Evolutionary conservation across 2,888 invertebrate genomes (phyloP).

Genomic region (Rotaria socialis): DNA sequence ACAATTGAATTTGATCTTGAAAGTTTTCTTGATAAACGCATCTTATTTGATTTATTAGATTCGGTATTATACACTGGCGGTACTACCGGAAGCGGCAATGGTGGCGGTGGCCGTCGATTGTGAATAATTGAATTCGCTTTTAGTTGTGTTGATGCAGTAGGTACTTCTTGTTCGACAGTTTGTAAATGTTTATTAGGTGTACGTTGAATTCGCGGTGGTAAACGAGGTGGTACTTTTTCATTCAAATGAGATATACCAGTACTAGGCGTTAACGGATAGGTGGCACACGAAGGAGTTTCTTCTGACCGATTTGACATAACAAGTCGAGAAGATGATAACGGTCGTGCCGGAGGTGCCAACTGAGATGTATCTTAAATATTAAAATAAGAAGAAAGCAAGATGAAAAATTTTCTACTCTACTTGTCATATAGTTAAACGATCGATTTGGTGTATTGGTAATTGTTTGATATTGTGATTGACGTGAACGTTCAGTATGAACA

Average conservation of each 20-base stretch:
- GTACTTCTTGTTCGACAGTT: not conserved
- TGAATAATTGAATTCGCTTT: not conserved
- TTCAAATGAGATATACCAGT: not conserved
- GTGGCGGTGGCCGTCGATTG: not conserved
- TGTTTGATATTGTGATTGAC: constrained; percentile 17
- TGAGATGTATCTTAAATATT: not conserved
- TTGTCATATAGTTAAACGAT: not conserved
- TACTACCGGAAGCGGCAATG: not conserved
- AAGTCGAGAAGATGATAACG: not conserved
- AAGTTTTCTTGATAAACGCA: not conserved
- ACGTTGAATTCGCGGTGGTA: not conserved
- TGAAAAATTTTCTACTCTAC: not conserved
- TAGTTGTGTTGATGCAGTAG: not conserved
- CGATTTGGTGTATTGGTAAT: not conserved
- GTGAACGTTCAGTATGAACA: not conserved
- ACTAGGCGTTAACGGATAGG: not conserved
- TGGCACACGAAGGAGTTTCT: not conserved
- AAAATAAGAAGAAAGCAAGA: no score
- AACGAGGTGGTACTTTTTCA: not conserved
- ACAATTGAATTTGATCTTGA: not conserved
- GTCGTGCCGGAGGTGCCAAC: not conserved
- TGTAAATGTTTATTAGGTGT: not conserved
- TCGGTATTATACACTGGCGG: not conserved
- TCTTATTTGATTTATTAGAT: not conserved
- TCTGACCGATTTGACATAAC: not conserved